Conservation (phyloP, 2,797 vertebrate genomes). For the Karalla daura region DNA sequence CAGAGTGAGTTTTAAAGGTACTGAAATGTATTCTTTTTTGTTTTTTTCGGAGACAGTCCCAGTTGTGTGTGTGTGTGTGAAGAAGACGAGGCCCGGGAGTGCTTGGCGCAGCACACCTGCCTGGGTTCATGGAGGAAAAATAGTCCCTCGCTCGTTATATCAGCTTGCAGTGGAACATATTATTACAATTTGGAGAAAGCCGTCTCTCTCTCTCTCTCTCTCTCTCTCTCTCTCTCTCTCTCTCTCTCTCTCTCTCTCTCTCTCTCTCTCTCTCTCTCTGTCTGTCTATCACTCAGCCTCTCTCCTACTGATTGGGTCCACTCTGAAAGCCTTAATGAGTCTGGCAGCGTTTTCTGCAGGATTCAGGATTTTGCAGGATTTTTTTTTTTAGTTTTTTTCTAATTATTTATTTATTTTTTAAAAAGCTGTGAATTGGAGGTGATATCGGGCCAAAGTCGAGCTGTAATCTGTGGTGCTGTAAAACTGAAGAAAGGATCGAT, state of each 20-base stretch:
- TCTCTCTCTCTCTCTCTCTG: background rate
- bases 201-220: background rate
- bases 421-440: background rate
- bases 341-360: background rate
- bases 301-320: background rate
- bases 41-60: background rate
- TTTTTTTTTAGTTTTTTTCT: too few species aligned
- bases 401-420: too few species aligned
- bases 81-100: background rate
- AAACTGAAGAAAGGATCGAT: background rate
- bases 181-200: background rate
- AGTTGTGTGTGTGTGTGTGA: background rate
- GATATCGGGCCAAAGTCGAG: background rate
- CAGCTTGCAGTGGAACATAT: background rate
- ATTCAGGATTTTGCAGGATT: background rate
- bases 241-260: background rate
- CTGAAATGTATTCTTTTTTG: too few species aligned
- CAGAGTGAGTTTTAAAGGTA: background rate
- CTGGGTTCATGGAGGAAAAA: background rate
- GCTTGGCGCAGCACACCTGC: background rate
- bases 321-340: background rate
- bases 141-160: background rate
- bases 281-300: too few species aligned
- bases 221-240: background rate
- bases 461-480: background rate